Base-by-base conservation (phyloP, 2,113 vertebrate species). In the Chamaea fasciata region DNA sequence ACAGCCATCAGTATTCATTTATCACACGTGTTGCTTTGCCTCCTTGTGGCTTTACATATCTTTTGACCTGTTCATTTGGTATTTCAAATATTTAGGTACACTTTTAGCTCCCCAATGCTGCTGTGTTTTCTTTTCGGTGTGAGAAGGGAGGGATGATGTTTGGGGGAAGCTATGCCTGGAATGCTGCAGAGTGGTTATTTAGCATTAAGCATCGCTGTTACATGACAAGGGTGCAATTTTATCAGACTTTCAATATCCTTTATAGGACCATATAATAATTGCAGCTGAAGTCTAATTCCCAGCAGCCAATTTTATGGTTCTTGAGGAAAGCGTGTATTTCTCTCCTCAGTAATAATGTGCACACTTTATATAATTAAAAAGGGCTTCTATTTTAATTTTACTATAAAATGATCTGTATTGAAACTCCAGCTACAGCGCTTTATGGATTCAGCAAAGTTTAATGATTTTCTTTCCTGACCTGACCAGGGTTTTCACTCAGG, bases 361-460 rank as follows among this genome's bases (percentile, higher is more conserved):
- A 81, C 90, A 71, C 88, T 95, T 97, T 94, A 89, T 96, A 90
- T 91, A 97, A 96, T 96, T 96, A 96, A 96, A 97, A 95, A 96
- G 92, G 78, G 71, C 89, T 96, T 92, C 94, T 96, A 93, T 96
- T 97, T 97, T 97, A 96, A 97, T 96, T 97, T 97, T 89, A 69
- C 85, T 88, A 70, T 91, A 86, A 96, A 97, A 75, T 94, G 74
- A 91, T 95, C 87, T 83, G 50, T 80, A 83, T 83, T 89, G 84
- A 82, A 49, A 85, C 71, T 84, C 49, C 35, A 52, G 69, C 92
- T 88, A 46, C 0, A 1, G 83, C 78, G 75, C 81, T 92, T 85
- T 82, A 74, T 88, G 56, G 68, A 71, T 94, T 84, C 91, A 68
- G 49, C 50, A 18, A 57, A 78, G 46, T 87, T 92, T 91, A 90